Conservation (phyloP, 2,888 invertebrate genomes). For the Drosophila dives region DNA sequence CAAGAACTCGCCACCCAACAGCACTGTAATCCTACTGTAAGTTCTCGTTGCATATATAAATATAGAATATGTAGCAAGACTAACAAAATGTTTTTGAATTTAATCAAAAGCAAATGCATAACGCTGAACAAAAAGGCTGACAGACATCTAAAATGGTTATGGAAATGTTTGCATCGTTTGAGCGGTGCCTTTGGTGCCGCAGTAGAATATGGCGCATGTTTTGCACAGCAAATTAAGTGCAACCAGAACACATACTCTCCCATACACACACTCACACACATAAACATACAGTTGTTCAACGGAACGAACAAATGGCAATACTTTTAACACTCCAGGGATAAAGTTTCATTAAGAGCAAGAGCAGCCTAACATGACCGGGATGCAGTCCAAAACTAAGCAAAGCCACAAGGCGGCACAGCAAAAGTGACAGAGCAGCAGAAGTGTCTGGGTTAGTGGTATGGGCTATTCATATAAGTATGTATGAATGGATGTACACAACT, state of each 20-base stretch:
- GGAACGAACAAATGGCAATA: constrained; percentile 69
- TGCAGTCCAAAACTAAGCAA: constrained; percentile 60
- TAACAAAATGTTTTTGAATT: background rate
- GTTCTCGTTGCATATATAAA: background rate
- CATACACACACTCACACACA: constrained; percentile 9
- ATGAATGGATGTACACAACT: constrained; percentile 16
- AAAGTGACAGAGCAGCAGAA: constrained; percentile 12
- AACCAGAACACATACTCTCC: constrained; percentile 40
- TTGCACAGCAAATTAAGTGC: constrained; percentile 61
- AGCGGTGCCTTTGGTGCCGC: constrained; percentile 18
- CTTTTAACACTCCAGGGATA: constrained; percentile 79
- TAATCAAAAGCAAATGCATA: background rate
- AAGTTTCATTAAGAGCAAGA: constrained; percentile 81
- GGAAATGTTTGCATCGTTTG: constrained; percentile 23
- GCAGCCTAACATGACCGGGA: constrained; percentile 61
- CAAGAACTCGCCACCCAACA: background rate
- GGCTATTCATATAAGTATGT: background rate
- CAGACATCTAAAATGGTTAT: constrained; percentile 17
- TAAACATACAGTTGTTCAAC: constrained; percentile 33
- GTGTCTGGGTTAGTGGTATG: constrained; percentile 1
- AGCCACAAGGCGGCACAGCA: constrained; percentile 56
- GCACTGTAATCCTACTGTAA: background rate
- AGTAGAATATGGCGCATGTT: constrained; percentile 42
- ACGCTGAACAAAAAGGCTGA: background rate
- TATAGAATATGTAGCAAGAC: background rate